Base-by-base conservation (phyloP, 2,113 vertebrate genomes). In the Oenanthe oenanthe region DNA sequence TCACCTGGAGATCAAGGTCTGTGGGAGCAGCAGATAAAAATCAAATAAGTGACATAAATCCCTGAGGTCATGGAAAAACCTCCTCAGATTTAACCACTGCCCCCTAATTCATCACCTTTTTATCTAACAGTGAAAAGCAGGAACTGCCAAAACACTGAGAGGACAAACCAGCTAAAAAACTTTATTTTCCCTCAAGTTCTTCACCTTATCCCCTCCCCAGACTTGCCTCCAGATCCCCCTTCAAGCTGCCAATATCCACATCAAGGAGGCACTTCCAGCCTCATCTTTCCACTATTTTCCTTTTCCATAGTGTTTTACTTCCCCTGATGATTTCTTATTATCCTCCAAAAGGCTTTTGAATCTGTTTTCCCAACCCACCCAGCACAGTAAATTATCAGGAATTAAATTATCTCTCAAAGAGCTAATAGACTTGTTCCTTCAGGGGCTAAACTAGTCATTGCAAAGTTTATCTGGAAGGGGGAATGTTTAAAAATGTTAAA, bases 401-500 rank as follows among this genome's bases (percentile, higher is more conserved):
- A 84, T 88, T 71, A 80, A 85, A 81, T 80, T 74, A 95, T 65
- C 86, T 91, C 82, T 79, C 77, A 70, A 51, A 95, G 29, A 29
- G 19, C 58, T 74, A 89, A 94, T 79, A 58, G 81, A 88, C 24
- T 68, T n/a, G 4, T 82, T 85, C 62, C 74, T 96, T 85, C 85
- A 73, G 85, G 85, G 75, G 34, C 71, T 94, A 89, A 73, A 95
- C 85, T 60, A 58, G 58, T 62, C 76, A 72, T n/a, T 70, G 38
- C 71, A 38, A 17, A 76, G 26, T 79, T 89, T 70, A 72, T 85
- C 66, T 89, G 50, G 25, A 57, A 72, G 31, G 50, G 28, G 11
- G 38, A 40, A 70, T 50, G 21, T 60, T 85, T 88, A 51, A 79
- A 89, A 88, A 34, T 7, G 6, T 24, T 67, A 34, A 7, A 70